Base-by-base conservation (phyloP, 2,888 invertebrate species). In the Andrena marginata region DNA sequence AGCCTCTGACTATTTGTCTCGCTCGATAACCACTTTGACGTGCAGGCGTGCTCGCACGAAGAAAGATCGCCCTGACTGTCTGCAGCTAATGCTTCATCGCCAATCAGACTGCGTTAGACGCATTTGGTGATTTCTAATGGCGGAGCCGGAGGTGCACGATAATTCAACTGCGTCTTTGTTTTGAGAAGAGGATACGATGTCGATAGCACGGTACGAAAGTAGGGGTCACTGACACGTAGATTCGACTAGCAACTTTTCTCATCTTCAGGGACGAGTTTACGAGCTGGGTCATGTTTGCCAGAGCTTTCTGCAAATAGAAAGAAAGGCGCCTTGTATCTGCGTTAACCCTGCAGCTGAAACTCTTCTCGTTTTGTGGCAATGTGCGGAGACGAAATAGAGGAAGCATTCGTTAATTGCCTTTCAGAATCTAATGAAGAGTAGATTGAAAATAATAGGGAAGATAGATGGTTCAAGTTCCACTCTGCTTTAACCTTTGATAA, bases 261-360 rank as follows among this genome's bases (percentile, higher is more conserved):
- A 49, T 76, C 51, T 10, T 20, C 56, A 26, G 10, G 7, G 29
- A 60, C 42, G 23, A 48, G 10, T 75, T 51, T 62, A 26, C 49
- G 49, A 63, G 76, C 31, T 20, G 73, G 69, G 73, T 68, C 77
- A 51, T 67, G 74, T 82, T 81, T 77, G 70, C 74, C 2, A 35
- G 60, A 62, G 49, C 77, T 83, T 71, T 82, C 83, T 62, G 82
- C 59, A 83, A 83, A 83, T 77, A 83, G 82, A 82, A 71, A 83
- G 77, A 49, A 16, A 23, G 48, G 16, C n/a, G 49, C 20, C 31
- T 16, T 16, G 42, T 23, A 26, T 48, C 20, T 51, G 23, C 13
- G 69, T 54, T 78, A 42, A 67, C 54, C 80, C 80, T 67, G 80
- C 72, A 56, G 26, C 33, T 20, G 26, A 5, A 26, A 42, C 70